Evolutionary conservation across 2,113 vertebrate genomes (phyloP).

Genomic region (Dunckerocampus dactyliophorus): DNA sequence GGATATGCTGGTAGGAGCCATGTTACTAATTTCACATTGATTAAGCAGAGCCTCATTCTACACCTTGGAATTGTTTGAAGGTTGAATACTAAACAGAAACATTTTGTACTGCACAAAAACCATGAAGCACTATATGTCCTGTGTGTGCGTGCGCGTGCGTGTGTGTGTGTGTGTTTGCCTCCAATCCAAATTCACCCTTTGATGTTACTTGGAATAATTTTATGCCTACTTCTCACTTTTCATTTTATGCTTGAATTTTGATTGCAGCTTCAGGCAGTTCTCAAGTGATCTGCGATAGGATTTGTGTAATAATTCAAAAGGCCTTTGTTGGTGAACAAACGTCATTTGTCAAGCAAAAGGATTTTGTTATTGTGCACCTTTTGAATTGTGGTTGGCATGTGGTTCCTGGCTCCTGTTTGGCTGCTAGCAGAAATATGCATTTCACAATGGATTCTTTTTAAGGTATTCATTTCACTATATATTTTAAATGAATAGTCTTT

Average conservation of each 20-base stretch:
- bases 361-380: slow-evolving; percentile 35
- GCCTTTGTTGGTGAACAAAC: slow-evolving; percentile 61
- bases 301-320: slow-evolving; percentile 54
- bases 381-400: slow-evolving; percentile 8
- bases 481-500: slow-evolving; percentile 12
- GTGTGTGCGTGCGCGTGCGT: slow-evolving; percentile 10
- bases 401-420: neutral
- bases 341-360: slow-evolving; percentile 45
- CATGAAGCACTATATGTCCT: slow-evolving; percentile 37
- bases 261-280: slow-evolving; percentile 63
- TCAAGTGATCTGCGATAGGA: slow-evolving; percentile 51
- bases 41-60: slow-evolving; percentile 21
- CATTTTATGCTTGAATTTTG: slow-evolving; percentile 63
- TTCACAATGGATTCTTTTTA: neutral
- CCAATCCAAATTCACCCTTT: slow-evolving; percentile 67
- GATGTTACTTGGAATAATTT: slow-evolving; percentile 65
- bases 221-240: slow-evolving; percentile 61
- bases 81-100: slow-evolving; percentile 52
- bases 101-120: slow-evolving; percentile 41
- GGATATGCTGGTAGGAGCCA: slow-evolving; percentile 36
- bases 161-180: slow-evolving; percentile 26
- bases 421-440: neutral
- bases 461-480: slow-evolving; percentile 9
- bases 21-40: slow-evolving; percentile 41
- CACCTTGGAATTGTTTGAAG: slow-evolving; percentile 46